Percentiles rank a stretch among this genome's conserved stretches.
These are phyloP conservation scores for Lordiphosa mommai DNA, from an alignment of 1,140 invertebrate genomes.

Conservation along the genomic window DNA sequence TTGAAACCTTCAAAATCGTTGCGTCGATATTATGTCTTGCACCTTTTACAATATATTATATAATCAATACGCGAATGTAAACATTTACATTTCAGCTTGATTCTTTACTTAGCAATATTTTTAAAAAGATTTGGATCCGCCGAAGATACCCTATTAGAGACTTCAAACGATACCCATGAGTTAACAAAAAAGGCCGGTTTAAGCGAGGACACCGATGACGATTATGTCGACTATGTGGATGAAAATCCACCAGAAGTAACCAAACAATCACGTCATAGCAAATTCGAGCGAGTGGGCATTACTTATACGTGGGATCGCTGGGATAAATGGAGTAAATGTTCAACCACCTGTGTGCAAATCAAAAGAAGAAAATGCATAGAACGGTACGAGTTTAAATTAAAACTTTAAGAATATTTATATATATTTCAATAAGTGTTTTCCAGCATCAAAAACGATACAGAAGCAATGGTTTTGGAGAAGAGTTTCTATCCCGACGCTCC, in stretches of 20 bases:
- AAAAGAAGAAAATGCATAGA: slow-evolving; percentile 48
- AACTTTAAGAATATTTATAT: not conserved
- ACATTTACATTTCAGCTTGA: not conserved
- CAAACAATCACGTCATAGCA: slow-evolving; percentile 22
- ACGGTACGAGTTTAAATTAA: slow-evolving; percentile 17
- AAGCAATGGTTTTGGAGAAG: slow-evolving; percentile 11
- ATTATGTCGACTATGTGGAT: slow-evolving; percentile 35
- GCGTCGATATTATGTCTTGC: too few relatives aligned
- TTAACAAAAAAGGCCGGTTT: slow-evolving; percentile 5
- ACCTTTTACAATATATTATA: too few relatives aligned
- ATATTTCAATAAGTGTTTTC: not conserved
- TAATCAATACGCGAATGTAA: too few relatives aligned
- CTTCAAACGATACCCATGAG: not conserved
- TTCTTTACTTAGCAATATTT: not conserved
- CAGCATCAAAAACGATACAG: slow-evolving; percentile 35
- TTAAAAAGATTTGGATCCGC: slow-evolving; percentile 1
- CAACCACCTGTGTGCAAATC: slow-evolving; percentile 54
- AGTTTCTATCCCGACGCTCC: slow-evolving; percentile 56
- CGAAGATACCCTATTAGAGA: not conserved
- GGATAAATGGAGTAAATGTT: slow-evolving; percentile 66
- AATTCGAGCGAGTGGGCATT: slow-evolving; percentile 37
- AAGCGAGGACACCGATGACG: slow-evolving; percentile 39
- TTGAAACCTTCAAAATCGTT: too few relatives aligned
- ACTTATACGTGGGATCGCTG: slow-evolving; percentile 56
- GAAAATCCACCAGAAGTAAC: slow-evolving; percentile 20